Evolutionary conservation across 1,140 invertebrate genomes (phyloP), one percentile per base, ranked within the genome.

Genomic region (Orchestia grillus): DNA sequence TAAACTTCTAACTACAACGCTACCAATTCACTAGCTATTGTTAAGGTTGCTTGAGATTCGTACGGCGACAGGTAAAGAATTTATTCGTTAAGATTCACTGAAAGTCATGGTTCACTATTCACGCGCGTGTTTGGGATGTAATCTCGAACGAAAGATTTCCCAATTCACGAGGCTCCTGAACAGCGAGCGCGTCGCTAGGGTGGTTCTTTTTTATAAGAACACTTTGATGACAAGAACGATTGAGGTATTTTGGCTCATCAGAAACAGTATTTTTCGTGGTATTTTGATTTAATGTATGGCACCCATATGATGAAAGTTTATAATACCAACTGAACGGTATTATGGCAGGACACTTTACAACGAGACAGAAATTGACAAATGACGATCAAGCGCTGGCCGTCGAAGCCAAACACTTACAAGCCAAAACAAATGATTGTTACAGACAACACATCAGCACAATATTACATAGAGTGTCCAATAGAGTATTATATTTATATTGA

Each of bases 241-340:
- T 36, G 62, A 77, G 28, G 62, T 36, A 77, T 77, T 77, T 36
- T 77, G 28, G 62, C 3, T 15, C 3, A 19, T 36, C 28, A 77
- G 28, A 77, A 77, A 77, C 36, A 23, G 11, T 36, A 3, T 3
- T 77, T 77, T 77, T 77, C 1, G 62, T 28, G 3, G 62, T 77
- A 77, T 77, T 77, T 77, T 77, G 62, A 77, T 77, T 77, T 77
- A 77, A 77, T 77, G 62, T 36, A 77, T 77, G 62, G 62, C 62
- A 77, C 62, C 28, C 11, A 77, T 19, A 77, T 77, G 62, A 77
- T 3, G 36, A 77, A 77, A 77, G 1, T 77, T 28, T 8, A 23
- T 23, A 77, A 77, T 77, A 77, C 28, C 62, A 28, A 77, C 62
- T 77, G 62, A 77, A 77, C 11, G 28, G 28, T 3, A 3, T 23